phyloP scores from a whole-genome alignment of 2,113 vertebrate genomes.

The Mobula hypostoma region DNA sequence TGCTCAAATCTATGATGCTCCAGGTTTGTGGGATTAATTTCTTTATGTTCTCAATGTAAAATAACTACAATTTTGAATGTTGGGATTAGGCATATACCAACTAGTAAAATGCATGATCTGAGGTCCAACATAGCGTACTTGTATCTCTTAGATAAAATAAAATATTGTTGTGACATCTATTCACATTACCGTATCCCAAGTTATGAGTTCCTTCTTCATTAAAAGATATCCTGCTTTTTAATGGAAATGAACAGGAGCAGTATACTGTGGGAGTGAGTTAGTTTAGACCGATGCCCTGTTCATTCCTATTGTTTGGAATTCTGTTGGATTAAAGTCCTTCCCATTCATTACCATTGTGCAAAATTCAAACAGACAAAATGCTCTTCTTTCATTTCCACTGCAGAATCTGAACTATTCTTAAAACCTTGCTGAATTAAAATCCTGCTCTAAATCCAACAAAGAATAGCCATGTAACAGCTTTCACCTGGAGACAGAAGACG shows the following conservation, averaged over 20 bases:
- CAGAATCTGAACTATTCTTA: neutral
- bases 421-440: neutral
- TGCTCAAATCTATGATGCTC: neutral
- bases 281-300: neutral
- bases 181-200: neutral
- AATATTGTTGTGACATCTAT: neutral
- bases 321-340: neutral
- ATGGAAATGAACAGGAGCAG: neutral
- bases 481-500: constrained; percentile 3
- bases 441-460: neutral
- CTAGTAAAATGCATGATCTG: neutral
- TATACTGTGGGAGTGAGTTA: neutral
- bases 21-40: neutral
- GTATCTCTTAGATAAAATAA: neutral
- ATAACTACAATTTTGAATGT: neutral
- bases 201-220: neutral
- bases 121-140: neutral
- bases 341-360: neutral
- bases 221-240: neutral
- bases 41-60: neutral
- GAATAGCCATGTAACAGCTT: neutral
- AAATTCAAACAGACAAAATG: neutral
- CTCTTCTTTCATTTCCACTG: neutral
- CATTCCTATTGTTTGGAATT: constrained; percentile 2
- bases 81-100: neutral